Evolutionary conservation across 2,113 vertebrate species (phyloP).

Genomic region (Fulica atra): DNA sequence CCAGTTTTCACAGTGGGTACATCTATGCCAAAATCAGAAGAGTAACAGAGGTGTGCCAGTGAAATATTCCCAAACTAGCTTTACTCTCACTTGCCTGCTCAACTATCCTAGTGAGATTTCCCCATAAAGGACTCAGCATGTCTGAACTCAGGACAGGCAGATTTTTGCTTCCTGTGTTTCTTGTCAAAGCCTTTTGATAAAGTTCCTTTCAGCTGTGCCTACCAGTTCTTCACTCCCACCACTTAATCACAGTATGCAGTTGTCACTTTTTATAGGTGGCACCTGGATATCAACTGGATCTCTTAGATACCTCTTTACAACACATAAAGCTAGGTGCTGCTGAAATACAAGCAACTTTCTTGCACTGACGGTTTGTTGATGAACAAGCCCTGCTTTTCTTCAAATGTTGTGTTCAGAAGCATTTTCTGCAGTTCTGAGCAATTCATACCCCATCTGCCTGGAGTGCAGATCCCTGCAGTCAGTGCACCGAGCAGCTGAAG

Average conservation of each 20-base stretch:
- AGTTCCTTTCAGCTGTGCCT: neutral
- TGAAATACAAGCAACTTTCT: neutral
- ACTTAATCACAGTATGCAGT: neutral
- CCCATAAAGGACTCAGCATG: neutral
- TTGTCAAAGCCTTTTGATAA: neutral
- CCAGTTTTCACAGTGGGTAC: neutral
- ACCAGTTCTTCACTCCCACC: neutral
- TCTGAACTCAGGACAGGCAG: neutral
- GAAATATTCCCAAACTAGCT: neutral
- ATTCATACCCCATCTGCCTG: neutral
- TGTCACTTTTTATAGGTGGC: neutral
- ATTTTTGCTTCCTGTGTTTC: neutral
- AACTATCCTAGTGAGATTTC: neutral
- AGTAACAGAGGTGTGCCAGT: neutral
- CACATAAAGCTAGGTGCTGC: neutral
- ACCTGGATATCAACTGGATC: neutral
- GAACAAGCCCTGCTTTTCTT: neutral
- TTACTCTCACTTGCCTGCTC: neutral
- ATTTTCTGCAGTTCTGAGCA: neutral
- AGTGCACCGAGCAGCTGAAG: neutral
- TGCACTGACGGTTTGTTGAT: neutral
- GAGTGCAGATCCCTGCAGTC: neutral
- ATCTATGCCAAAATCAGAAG: neutral
- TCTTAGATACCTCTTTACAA: neutral
- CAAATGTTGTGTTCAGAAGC: neutral